Conservation (phyloP, 2,797 vertebrate species). For the Hemitrygon akajei region DNA sequence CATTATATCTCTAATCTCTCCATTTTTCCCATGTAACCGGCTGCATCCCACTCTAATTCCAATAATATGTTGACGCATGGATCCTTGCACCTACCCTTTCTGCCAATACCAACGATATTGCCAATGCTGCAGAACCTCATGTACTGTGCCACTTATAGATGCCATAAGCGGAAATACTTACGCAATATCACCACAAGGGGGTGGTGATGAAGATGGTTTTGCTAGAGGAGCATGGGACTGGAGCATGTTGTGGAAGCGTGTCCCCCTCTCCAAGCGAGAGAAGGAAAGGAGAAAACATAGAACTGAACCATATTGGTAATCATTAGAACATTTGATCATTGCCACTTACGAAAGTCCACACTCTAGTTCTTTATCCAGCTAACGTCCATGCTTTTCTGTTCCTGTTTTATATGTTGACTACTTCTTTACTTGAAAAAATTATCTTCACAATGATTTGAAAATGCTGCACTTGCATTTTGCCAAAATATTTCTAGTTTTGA, state of each 20-base stretch:
- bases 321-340: constrained; percentile 25
- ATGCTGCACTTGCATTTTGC: not conserved
- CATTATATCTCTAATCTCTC: constrained; percentile 57
- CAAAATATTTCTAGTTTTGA: not conserved
- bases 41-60: constrained; percentile 41
- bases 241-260: constrained; percentile 99
- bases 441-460: not conserved
- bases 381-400: constrained; percentile 21
- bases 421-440: not conserved
- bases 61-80: constrained; percentile 46
- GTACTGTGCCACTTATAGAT: constrained; percentile 96
- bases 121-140: constrained; percentile 76
- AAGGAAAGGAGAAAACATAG: constrained; percentile 80
- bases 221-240: constrained; percentile 99
- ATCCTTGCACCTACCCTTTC: constrained; percentile 49
- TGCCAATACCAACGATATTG: constrained; percentile 45
- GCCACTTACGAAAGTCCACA: not conserved
- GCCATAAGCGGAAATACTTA: constrained; percentile 86
- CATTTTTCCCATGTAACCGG: constrained; percentile 52
- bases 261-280: constrained; percentile 81
- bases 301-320: constrained; percentile 99
- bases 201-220: constrained; percentile 88
- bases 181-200: constrained; percentile 80
- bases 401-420: not conserved
- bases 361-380: not conserved